Evolutionary conservation across 2,797 vertebrate species (phyloP).

Genomic region (Hybognathus amarus): DNA sequence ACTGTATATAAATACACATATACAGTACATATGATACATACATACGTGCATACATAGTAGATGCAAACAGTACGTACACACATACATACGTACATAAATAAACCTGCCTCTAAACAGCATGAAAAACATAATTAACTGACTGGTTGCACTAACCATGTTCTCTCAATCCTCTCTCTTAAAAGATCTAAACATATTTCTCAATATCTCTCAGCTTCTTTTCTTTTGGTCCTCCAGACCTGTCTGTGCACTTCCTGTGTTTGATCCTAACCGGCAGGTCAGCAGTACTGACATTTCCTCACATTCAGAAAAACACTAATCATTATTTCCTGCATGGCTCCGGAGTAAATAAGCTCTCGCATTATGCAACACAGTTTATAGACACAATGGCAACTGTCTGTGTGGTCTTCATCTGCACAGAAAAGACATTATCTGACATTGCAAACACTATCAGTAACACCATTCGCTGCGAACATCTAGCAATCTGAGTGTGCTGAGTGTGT

Average conservation of each 20-base stretch:
- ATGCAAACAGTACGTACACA: no score
- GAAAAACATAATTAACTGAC: neutral
- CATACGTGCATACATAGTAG: no score
- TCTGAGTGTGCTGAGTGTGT: neutral
- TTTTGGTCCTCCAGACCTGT: slow-evolving; percentile 71
- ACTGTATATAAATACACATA: no score
- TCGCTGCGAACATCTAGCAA: neutral
- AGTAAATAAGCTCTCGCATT: slow-evolving; percentile 63
- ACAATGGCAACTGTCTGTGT: slow-evolving; percentile 7
- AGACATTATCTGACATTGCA: neutral
- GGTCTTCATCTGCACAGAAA: slow-evolving; percentile 10
- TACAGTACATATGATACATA: no score
- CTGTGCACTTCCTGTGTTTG: slow-evolving; percentile 78
- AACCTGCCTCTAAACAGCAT: neutral
- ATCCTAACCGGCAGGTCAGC: slow-evolving; percentile 74
- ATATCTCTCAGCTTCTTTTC: slow-evolving; percentile 8
- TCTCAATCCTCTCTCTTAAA: neutral
- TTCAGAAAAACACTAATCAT: slow-evolving; percentile 68
- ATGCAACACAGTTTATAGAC: slow-evolving; percentile 4
- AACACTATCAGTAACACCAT: neutral
- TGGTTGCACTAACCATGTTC: neutral
- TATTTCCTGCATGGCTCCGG: slow-evolving; percentile 61
- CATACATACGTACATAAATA: no score
- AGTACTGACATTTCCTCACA: slow-evolving; percentile 73
- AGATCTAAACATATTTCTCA: neutral